phyloP scores from a whole-genome alignment of 2,797 vertebrate genomes.

The Trematomus bernacchii region DNA sequence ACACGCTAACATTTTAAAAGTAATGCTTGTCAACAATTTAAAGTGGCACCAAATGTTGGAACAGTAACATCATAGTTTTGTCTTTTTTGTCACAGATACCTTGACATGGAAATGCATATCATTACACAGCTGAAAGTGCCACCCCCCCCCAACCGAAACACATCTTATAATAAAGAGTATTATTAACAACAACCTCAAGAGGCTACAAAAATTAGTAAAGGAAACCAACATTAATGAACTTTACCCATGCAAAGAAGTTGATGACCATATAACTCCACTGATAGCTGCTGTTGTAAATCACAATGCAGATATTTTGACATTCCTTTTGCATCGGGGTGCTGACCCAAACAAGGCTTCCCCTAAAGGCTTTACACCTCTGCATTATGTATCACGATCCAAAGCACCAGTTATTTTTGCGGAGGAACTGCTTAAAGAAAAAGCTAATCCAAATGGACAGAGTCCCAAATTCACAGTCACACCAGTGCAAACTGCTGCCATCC shows the following conservation, averaged over 20 bases:
- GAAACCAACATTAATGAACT: slow-evolving; percentile 11
- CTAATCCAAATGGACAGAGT: slow-evolving; percentile 29
- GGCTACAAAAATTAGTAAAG: slow-evolving; percentile 21
- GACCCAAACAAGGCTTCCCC: slow-evolving; percentile 23
- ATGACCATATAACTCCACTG: slow-evolving; percentile 54
- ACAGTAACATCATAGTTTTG: no score
- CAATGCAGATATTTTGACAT: slow-evolving; percentile 35
- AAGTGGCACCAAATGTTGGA: no score
- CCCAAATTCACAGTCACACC: no score
- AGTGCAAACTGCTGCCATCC: slow-evolving; percentile 19
- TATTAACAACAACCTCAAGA: not conserved
- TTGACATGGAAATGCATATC: no score
- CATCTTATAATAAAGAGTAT: slow-evolving; percentile 65
- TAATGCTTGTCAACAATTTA: no score
- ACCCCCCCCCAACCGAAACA: no score
- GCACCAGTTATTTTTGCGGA: slow-evolving; percentile 42
- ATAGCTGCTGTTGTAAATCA: slow-evolving; percentile 62
- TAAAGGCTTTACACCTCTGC: not conserved
- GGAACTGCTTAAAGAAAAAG: slow-evolving; percentile 56
- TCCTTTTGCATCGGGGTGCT: slow-evolving; percentile 18
- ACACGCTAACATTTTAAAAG: no score
- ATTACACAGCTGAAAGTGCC: no score
- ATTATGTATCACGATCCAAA: slow-evolving; percentile 38
- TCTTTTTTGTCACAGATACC: no score
- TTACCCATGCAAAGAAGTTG: slow-evolving; percentile 40